Percentiles rank a stretch among this genome's conserved stretches.
Evolutionary conservation across 2,888 invertebrate genomes (phyloP).

Genomic region (Lypha dubia): DNA sequence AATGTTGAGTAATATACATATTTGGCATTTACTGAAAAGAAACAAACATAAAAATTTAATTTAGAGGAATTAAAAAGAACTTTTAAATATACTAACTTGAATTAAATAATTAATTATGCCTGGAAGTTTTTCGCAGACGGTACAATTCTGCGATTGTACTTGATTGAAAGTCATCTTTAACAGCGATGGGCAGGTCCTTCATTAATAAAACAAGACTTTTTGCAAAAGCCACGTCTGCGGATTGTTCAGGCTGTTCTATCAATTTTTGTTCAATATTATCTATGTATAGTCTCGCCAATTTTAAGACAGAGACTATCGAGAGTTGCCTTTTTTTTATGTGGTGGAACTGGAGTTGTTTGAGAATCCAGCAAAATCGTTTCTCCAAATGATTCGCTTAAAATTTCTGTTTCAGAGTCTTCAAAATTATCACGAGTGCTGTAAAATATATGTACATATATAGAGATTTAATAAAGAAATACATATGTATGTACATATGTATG

Average conservation of each 20-base stretch:
- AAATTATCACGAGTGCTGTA: conserved; percentile 35
- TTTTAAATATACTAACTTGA: too few species aligned
- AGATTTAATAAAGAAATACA: too few species aligned
- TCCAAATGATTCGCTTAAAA: background rate
- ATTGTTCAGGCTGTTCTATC: background rate
- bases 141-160: conserved; percentile 19
- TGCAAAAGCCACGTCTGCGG: conserved; percentile 26
- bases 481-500: too few species aligned
- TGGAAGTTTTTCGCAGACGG: conserved; percentile 6
- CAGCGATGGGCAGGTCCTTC: conserved; percentile 15
- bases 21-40: background rate
- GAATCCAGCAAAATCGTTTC: background rate
- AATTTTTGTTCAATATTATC: conserved; percentile 20
- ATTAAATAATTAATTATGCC: background rate
- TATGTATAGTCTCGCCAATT: conserved; percentile 30
- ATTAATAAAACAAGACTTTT: conserved; percentile 6
- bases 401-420: too few species aligned
- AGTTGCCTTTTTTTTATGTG: conserved; percentile 3
- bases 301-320: conserved; percentile 24
- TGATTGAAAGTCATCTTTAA: conserved; percentile 27
- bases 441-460: too few species aligned
- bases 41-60: background rate
- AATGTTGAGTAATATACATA: too few species aligned
- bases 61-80: background rate
- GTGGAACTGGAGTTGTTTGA: background rate